Conservation (phyloP, 2,888 invertebrate genomes). For the Polyommatus icarus region DNA sequence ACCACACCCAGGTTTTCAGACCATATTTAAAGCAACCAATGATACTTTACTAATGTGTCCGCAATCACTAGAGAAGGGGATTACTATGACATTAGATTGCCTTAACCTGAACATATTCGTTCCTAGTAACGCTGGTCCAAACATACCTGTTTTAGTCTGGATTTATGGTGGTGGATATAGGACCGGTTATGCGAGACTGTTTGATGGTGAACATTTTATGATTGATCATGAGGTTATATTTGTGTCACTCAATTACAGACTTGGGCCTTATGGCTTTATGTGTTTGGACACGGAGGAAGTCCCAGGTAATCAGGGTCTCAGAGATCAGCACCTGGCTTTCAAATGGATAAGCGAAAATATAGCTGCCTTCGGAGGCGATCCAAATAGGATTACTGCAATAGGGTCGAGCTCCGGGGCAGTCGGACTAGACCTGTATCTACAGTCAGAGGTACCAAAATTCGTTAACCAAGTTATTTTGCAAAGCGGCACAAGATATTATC, state of each 20-base stretch:
- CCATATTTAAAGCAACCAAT: conserved; percentile 10
- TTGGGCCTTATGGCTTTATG: conserved; percentile 47
- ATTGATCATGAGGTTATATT: conserved; percentile 49
- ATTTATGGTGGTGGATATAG: conserved; percentile 59
- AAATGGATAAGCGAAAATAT: conserved; percentile 48
- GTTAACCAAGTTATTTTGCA: conserved; percentile 47
- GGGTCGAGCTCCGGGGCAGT: conserved; percentile 49
- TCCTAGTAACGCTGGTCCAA: neutral
- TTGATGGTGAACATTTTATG: conserved; percentile 48
- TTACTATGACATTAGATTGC: conserved; percentile 13
- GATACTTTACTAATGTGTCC: conserved; percentile 16
- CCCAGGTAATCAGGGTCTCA: conserved; percentile 34
- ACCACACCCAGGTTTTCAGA: conserved; percentile 13
- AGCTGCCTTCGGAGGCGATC: conserved; percentile 47
- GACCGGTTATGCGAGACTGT: conserved; percentile 50
- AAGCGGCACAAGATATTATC: conserved; percentile 43
- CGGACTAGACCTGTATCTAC: conserved; percentile 45
- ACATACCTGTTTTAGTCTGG: conserved; percentile 57
- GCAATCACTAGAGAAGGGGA: neutral
- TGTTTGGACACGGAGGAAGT: conserved; percentile 52
- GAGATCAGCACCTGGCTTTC: conserved; percentile 47
- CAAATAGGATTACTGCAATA: conserved; percentile 46
- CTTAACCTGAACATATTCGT: conserved; percentile 18
- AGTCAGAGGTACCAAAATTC: conserved; percentile 44
- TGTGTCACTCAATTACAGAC: conserved; percentile 62